Evolutionary conservation across 2,888 invertebrate genomes (phyloP), one percentile per base, ranked within the genome.

Genomic region (Hoplodrina ambigua): DNA sequence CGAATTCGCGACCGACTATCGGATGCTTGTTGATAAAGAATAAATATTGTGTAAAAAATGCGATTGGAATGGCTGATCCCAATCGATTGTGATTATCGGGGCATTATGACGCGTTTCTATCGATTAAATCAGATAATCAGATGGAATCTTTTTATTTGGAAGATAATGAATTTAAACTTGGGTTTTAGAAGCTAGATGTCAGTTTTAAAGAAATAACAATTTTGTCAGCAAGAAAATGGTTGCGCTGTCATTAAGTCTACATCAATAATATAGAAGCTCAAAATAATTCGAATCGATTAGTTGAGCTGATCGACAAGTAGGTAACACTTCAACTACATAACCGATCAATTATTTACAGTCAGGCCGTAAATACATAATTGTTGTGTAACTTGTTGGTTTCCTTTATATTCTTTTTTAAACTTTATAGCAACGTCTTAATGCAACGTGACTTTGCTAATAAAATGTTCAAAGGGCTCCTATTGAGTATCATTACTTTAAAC

Each of bases 31-130:
- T 50, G 78, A 78, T 71, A 72, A 59, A 37, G 20, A 70, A 61
- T 61, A 69, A 76, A 63, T 72, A 52, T 64, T 64, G 78, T 19
- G 59, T 72, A 63, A 72, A 54, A n/a, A 72, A 41, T 56, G 19
- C n/a, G 37, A 59, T 71, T 52, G 37, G n/a, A 44, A 70, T 54
- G 19, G 58, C 19, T 37, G 46, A 71, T 59, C 54, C 19, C 53
- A 50, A 63, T 59, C 50, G 50, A 49, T 57, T 57, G 0, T 33
- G 13, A 8, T n/a, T 70, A 78, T 75, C 78, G 15, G 25, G 2
- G 61, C 13, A 37, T 57, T 37, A 46, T 78, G 78, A 78, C 52
- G 72, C 60, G 30, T 10, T 10, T 17, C 0, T 49, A 30, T 49
- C 37, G 56, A 75, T 55, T 49, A 30, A 53, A 10, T 17, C 30